phyloP scores from a whole-genome alignment of 2,113 vertebrate species.

The Forbesichthys agassizii region DNA sequence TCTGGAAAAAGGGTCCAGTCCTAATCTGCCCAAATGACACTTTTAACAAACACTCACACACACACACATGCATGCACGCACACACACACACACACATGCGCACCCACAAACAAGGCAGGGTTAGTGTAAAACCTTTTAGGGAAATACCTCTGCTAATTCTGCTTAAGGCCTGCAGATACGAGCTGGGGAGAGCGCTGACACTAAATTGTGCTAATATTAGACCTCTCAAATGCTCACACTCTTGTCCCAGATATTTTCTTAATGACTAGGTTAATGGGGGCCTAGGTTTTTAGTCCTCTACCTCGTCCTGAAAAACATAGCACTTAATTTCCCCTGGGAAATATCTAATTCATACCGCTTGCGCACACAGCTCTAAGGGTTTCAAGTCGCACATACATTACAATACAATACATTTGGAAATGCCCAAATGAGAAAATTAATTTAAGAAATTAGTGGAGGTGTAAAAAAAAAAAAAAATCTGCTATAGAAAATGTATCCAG shows the following conservation, averaged over 20 bases:
- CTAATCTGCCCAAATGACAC: too few relatives aligned
- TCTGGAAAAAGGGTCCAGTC: too few relatives aligned
- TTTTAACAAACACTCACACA: too few relatives aligned
- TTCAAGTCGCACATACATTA: constrained; percentile 16
- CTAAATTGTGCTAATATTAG: constrained; percentile 60
- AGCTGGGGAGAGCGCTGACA: constrained; percentile 35
- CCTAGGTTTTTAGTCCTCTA: constrained; percentile 63
- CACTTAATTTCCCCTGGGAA: constrained; percentile 73
- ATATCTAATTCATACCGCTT: constrained; percentile 43
- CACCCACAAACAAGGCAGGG: too few relatives aligned
- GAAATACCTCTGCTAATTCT: constrained; percentile 32
- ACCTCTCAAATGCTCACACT: constrained; percentile 29
- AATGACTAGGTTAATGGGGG: constrained; percentile 75
- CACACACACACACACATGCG: too few relatives aligned
- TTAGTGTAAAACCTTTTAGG: constrained; percentile 1
- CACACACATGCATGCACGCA: too few relatives aligned
- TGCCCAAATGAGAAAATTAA: constrained; percentile 29
- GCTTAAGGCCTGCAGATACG: constrained; percentile 10
- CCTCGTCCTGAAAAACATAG: constrained; percentile 66
- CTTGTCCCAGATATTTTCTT: constrained; percentile 57
- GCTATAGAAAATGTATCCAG: constrained; percentile 35
- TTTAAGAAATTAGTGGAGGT: constrained; percentile 30
- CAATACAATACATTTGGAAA: constrained; percentile 16
- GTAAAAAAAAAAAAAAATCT: constrained; percentile 37
- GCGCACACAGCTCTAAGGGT: constrained; percentile 12